Base-by-base conservation (phyloP, 2,888 invertebrate genomes). In the Phortica magna region DNA sequence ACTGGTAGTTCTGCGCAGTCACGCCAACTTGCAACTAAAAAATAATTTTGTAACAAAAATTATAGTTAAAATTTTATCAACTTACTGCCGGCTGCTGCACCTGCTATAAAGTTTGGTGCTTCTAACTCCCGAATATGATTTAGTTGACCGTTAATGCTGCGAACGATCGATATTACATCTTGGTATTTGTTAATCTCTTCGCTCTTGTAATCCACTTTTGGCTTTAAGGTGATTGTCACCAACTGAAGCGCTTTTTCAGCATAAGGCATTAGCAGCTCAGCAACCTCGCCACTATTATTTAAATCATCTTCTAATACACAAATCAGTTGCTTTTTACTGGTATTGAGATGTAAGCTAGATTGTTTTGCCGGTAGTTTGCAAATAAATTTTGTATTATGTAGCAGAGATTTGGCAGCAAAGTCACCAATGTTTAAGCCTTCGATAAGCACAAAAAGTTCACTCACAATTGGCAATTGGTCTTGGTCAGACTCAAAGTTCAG, bases 51-150 rank as follows among this genome's bases (percentile, higher is more conserved):
- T 2, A 79, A 71, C n/a, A 75, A 48, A 43, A n/a, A 42, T 22
- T 22, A 41, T 57, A 7, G 65, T 0, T 14, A 31, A 48, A 2
- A 31, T n/a, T 1, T n/a, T n/a, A 10, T 48, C 53, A 31, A 81
- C 86, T 80, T 83, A 91, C 91, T 83, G 74, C 92, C 92, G 3
- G 91, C 91, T 61, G 89, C 87, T 1, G 89, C 87, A 2, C 92
- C 92, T 0, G 88, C 88, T 73, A 92, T 89, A 55, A 92, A 92
- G 79, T 92, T 92, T 0, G 92, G 92, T 10, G 89, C 82, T 76
- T 91, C 89, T n/a, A 92, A 76, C 7, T 88, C 83, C 7, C 82
- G 76, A 0, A 88, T 73, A 48, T 83, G 78, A 14, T 82, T 76
- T 9, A 81, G 73, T 17, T 81, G 77, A 0, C 85, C 85, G 6